A percentile compares a stretch with the other conserved stretches of the same genome.
Conservation (phyloP, 2,797 vertebrate species). For the Ibycter americanus region DNA sequence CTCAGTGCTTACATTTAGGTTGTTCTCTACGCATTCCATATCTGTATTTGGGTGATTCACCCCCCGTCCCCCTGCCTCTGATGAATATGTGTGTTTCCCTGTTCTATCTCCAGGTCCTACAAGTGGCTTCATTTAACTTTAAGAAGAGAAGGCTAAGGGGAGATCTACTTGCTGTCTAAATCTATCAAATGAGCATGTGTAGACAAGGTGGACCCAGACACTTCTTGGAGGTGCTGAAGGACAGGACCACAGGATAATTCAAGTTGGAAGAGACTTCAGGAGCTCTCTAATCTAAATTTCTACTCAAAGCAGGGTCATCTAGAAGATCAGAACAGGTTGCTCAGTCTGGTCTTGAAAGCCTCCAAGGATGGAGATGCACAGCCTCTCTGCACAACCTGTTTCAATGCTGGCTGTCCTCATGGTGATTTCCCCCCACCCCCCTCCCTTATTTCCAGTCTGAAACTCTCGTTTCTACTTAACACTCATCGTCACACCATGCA, state of each 20-base stretch:
- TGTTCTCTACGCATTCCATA: neutral
- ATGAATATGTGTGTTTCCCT: neutral
- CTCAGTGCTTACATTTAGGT: neutral
- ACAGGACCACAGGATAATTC: neutral
- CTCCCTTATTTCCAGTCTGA: neutral
- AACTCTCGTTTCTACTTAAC: neutral
- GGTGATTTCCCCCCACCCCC: neutral
- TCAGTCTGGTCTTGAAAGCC: neutral
- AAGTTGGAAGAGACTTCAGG: neutral
- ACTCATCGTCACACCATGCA: neutral
- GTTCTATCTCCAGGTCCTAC: neutral
- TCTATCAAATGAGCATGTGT: neutral
- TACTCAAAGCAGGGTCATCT: neutral
- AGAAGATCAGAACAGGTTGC: neutral
- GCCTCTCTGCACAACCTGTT: neutral
- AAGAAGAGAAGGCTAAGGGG: neutral
- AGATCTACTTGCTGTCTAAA: neutral
- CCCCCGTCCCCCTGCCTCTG: neutral
- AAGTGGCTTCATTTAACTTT: neutral
- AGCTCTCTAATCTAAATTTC: neutral
- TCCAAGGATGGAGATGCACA: neutral
- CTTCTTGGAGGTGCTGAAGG: neutral
- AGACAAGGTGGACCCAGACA: neutral
- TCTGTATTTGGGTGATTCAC: neutral
- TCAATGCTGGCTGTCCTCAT: neutral